Evolutionary conservation across 2,888 invertebrate species (phyloP).

Genomic region (Xylota segnis): DNA sequence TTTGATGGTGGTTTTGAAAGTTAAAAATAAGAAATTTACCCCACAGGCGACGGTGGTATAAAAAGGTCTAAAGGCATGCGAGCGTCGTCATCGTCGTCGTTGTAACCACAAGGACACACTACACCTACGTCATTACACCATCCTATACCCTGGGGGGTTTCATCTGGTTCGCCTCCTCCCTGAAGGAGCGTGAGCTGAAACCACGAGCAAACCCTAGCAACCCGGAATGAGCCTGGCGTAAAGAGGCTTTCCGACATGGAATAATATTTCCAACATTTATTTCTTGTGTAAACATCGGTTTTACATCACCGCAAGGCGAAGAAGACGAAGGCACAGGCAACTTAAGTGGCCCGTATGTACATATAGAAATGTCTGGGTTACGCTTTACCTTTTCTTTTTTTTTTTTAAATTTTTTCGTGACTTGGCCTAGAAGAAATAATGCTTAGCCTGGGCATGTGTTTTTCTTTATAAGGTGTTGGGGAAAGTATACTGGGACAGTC

Average conservation of each 20-base stretch:
- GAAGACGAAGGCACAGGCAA: neutral
- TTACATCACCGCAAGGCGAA: constrained; percentile 57
- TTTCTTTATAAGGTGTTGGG: neutral
- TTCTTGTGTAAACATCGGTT: constrained; percentile 57
- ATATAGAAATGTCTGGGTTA: constrained; percentile 9
- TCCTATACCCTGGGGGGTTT: neutral
- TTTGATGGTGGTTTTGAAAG: neutral
- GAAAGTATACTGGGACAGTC: neutral
- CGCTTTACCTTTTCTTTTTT: constrained; percentile 25
- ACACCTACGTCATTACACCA: constrained; percentile 47
- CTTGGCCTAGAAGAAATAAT: constrained; percentile 18
- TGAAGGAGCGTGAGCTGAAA: neutral
- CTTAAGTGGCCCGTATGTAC: constrained; percentile 21
- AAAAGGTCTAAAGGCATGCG: constrained; percentile 41
- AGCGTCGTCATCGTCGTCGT: neutral
- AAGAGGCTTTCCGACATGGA: constrained; percentile 27
- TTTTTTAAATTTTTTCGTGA: neutral
- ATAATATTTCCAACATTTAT: constrained; percentile 62
- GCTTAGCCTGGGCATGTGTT: neutral
- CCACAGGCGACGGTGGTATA: neutral
- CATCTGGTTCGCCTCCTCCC: neutral
- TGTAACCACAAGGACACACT: constrained; percentile 44
- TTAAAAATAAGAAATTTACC: constrained; percentile 23
- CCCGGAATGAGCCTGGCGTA: neutral
- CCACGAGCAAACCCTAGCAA: constrained; percentile 25